Base-by-base conservation (phyloP, 1,140 invertebrate genomes). In the Lucilia cuprina region DNA sequence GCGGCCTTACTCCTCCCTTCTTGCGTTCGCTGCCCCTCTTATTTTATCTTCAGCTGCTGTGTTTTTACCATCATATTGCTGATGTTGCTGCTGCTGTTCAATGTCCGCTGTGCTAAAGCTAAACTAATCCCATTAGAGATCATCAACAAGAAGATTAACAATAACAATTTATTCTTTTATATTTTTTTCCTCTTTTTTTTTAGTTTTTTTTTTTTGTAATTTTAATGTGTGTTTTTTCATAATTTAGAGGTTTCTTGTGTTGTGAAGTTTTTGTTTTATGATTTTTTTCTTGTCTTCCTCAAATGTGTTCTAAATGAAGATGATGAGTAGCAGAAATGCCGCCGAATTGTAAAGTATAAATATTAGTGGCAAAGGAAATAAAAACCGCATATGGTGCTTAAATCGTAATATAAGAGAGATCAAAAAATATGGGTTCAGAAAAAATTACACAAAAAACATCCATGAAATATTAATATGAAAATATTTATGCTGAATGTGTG, bases 81-180 rank as follows among this genome's bases (percentile, higher is more conserved):
- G 14, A 14, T 75, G 21, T 21, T 75, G 30, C 30, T 34, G 13
- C 21, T 34, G 14, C 25, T 75, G 74, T 34, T 75, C 17, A 34
- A 30, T 75, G 74, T 30, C 30, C 34, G 74, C 25, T 75, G 14
- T 30, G 74, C 74, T 25, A 74, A 75, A 75, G 14, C 25, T 12
- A 75, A 75, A 75, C 74, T 75, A 75, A 75, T 75, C 74, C 74
- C 74, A 75, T 75, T 75, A 75, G 74, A 75, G 74, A 75, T 30
- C 30, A 34, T 34, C 25, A 75, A 17, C 74, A 75, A 75, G 25
- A 75, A 75, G 74, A 75, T 75, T 75, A 75, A 75, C 74, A 75
- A 75, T 74, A 74, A 75, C 30, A 75, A 75, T 60, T 60, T 60
- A 41, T 41, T 41, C 41, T 41, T 41, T 41, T 41, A 41, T 41